These are phyloP conservation scores for Alaudala cheleensis DNA, from an alignment of 2,113 vertebrate species.

Conservation along the genomic window DNA sequence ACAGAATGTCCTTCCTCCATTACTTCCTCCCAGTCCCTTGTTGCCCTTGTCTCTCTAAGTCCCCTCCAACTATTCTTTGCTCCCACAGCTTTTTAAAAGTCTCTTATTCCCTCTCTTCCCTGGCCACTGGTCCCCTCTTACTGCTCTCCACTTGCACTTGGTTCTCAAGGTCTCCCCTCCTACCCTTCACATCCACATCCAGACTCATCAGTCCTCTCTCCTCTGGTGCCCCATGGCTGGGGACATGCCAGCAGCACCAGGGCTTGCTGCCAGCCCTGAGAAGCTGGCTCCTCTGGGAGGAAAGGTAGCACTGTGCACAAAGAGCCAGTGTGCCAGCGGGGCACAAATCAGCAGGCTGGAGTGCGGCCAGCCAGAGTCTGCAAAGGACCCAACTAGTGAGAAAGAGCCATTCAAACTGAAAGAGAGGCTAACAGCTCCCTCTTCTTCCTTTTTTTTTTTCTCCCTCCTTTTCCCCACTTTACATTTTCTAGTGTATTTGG, in stretches of 20 bases:
- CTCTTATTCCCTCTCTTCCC: background rate
- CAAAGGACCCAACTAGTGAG: background rate
- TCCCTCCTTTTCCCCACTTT: rapidly evolving
- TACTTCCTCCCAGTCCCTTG: background rate
- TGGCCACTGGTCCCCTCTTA: background rate
- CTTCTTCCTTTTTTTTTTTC: too few relatives aligned
- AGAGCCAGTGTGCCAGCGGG: background rate
- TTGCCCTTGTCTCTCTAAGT: background rate
- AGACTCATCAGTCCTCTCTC: too few relatives aligned
- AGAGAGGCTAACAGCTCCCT: rapidly evolving
- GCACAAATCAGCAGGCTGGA: background rate
- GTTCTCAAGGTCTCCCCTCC: background rate
- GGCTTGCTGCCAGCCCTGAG: background rate
- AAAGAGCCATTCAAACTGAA: background rate
- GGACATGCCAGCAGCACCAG: background rate
- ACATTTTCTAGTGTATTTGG: background rate
- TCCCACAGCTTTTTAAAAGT: background rate
- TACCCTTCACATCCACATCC: background rate
- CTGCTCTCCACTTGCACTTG: background rate
- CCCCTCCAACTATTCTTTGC: background rate
- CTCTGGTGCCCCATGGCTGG: rapidly evolving
- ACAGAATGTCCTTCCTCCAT: background rate
- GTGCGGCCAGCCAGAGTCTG: rapidly evolving
- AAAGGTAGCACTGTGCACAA: background rate
- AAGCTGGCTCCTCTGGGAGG: background rate